Evolutionary conservation across 1,140 invertebrate genomes (phyloP).

Genomic region (Drosophila miranda): DNA sequence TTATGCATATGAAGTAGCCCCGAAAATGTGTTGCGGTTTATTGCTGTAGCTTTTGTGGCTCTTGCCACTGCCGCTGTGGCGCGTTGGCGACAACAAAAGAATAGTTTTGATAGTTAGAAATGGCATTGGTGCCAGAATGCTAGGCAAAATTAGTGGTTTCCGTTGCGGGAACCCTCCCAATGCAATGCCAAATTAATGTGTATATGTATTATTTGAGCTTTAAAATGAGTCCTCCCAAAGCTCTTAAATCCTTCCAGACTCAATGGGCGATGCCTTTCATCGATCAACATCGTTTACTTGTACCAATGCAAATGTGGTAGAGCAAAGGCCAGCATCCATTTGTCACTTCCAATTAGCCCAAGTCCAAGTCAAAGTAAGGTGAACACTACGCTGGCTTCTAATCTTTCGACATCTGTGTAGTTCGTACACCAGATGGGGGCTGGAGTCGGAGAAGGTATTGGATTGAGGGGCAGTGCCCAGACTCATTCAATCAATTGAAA

Average conservation of each 20-base stretch:
- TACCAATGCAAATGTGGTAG: slow-evolving; percentile 17
- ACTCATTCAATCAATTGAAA: slow-evolving; percentile 74
- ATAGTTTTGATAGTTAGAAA: slow-evolving; percentile 47
- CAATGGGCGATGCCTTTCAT: neutral
- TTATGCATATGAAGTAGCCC: slow-evolving; percentile 75
- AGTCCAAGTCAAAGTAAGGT: slow-evolving; percentile 34
- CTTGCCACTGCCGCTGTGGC: slow-evolving; percentile 10
- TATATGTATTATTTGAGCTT: slow-evolving; percentile 1
- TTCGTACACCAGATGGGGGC: slow-evolving; percentile 5
- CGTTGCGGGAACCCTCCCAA: slow-evolving; percentile 13
- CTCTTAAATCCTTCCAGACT: neutral
- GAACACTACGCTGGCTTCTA: slow-evolving; percentile 51
- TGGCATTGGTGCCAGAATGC: slow-evolving; percentile 21
- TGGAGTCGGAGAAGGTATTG: too few species aligned
- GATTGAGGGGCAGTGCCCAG: slow-evolving; percentile 11
- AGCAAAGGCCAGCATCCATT: slow-evolving; percentile 31
- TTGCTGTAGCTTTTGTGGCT: slow-evolving; percentile 22
- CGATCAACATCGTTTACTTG: too few species aligned
- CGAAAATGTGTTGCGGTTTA: slow-evolving; percentile 47
- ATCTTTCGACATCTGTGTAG: slow-evolving; percentile 27
- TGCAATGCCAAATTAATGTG: slow-evolving; percentile 31
- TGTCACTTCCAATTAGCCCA: slow-evolving; percentile 60
- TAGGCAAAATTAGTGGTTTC: slow-evolving; percentile 55
- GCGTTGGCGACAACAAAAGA: slow-evolving; percentile 45
- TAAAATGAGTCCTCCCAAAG: slow-evolving; percentile 11